Percentiles rank a stretch among this genome's conserved stretches.
These are phyloP conservation scores for Istiophorus platypterus DNA, from an alignment of 2,113 vertebrate genomes.

Conservation along the genomic window DNA sequence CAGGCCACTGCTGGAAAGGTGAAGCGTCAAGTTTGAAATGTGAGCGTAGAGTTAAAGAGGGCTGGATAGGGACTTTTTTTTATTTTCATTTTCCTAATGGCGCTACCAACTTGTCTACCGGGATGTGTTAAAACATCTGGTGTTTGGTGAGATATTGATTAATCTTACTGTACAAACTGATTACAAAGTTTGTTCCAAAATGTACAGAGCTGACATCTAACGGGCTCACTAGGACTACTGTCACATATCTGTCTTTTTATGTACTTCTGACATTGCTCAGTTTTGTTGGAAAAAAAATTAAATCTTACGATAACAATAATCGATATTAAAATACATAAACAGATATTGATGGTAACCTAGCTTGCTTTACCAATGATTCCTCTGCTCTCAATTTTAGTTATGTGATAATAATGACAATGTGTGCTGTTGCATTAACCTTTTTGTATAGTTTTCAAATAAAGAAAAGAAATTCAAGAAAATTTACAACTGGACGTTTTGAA, in stretches of 20 bases:
- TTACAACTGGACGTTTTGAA: neutral
- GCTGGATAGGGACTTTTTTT: too few species aligned
- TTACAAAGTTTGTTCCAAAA: too few species aligned
- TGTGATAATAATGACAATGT: neutral
- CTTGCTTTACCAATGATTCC: too few species aligned
- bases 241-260: neutral
- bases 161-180: too few species aligned
- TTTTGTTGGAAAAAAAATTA: neutral
- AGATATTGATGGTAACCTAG: neutral
- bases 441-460: neutral
- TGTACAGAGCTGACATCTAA: neutral
- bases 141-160: too few species aligned
- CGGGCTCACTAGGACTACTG: too few species aligned
- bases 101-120: too few species aligned
- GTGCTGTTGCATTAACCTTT: neutral
- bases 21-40: neutral
- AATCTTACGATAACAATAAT: too few species aligned
- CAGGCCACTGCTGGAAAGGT: too few species aligned
- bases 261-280: neutral
- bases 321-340: too few species aligned
- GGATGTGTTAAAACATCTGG: too few species aligned
- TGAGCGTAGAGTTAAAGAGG: neutral
- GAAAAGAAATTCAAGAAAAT: neutral
- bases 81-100: too few species aligned
- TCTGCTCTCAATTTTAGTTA: neutral